These are phyloP conservation scores for Ibidorhyncha struthersii DNA, from an alignment of 2,113 vertebrate species.

Conservation along the genomic window DNA sequence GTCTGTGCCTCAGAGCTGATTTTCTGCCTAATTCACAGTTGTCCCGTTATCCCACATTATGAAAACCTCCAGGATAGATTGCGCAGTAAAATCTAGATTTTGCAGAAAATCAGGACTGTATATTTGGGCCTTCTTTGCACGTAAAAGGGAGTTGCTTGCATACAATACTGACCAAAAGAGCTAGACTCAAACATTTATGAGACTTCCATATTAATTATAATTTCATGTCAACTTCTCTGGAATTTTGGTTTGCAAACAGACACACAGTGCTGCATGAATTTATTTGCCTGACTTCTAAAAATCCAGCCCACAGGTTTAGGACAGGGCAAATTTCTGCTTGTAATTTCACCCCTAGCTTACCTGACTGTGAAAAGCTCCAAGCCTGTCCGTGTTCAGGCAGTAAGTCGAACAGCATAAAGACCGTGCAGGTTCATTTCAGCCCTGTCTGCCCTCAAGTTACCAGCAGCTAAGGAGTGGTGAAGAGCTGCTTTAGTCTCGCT, in stretches of 20 bases:
- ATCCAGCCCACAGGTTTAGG: not conserved
- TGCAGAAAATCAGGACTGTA: not conserved
- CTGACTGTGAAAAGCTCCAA: not conserved
- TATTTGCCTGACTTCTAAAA: not conserved
- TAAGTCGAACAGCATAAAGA: not conserved
- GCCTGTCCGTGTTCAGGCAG: not conserved
- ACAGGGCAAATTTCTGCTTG: not conserved
- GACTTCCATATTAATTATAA: not conserved
- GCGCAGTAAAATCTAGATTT: not conserved
- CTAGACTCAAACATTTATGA: not conserved
- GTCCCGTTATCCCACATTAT: not conserved
- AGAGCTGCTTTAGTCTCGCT: not conserved
- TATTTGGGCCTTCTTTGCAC: not conserved
- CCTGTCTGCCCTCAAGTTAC: not conserved
- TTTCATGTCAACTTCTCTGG: not conserved
- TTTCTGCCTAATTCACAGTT: not conserved
- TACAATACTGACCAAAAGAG: not conserved
- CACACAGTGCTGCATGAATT: not conserved
- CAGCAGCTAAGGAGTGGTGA: not conserved
- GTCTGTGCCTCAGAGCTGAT: not conserved
- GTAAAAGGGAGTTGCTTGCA: not conserved
- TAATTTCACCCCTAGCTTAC: not conserved
- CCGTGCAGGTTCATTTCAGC: not conserved
- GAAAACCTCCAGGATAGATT: not conserved
- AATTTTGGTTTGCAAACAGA: not conserved